phyloP scores from a whole-genome alignment of 1,140 invertebrate genomes.

The Drosophila orosa region DNA sequence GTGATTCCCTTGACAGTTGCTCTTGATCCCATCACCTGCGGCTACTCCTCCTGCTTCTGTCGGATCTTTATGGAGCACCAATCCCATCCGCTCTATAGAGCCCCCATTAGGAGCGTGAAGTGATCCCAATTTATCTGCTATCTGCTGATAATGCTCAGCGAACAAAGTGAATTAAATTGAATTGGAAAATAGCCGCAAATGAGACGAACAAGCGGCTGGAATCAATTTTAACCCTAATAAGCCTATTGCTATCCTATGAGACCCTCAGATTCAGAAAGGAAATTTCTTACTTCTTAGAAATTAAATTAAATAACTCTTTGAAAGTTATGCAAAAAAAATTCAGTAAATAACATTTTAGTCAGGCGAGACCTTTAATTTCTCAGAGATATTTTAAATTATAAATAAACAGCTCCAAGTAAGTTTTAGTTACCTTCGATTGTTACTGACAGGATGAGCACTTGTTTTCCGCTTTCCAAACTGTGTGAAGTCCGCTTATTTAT shows the following conservation, averaged over 20 bases:
- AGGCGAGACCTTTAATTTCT: no score
- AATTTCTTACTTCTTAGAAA: not conserved
- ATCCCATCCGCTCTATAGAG: constrained; percentile 6
- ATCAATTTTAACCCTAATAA: constrained; percentile 12
- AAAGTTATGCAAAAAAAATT: not conserved
- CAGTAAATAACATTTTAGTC: not conserved
- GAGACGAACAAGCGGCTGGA: constrained; percentile 25
- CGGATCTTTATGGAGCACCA: constrained; percentile 9
- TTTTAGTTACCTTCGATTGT: not conserved
- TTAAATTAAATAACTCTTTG: not conserved
- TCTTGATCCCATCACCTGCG: constrained; percentile 50
- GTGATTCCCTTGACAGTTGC: constrained; percentile 55
- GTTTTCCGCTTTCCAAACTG: constrained; percentile 18
- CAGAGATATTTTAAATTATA: not conserved
- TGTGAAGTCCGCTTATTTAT: constrained; percentile 67
- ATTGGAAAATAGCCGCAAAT: constrained; percentile 71
- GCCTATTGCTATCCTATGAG: constrained; percentile 1
- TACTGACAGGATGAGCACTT: constrained; percentile 11
- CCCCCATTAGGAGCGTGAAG: constrained; percentile 84
- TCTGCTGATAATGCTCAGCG: constrained; percentile 84
- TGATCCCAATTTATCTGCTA: constrained; percentile 84
- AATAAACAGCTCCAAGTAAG: not conserved
- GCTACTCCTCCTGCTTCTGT: constrained; percentile 65
- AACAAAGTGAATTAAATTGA: constrained; percentile 84
- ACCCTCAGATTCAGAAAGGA: not conserved